Evolutionary conservation across 2,113 vertebrate genomes (phyloP), one percentile per base, ranked within the genome.

Genomic region (Nothobranchius kuhntae): DNA sequence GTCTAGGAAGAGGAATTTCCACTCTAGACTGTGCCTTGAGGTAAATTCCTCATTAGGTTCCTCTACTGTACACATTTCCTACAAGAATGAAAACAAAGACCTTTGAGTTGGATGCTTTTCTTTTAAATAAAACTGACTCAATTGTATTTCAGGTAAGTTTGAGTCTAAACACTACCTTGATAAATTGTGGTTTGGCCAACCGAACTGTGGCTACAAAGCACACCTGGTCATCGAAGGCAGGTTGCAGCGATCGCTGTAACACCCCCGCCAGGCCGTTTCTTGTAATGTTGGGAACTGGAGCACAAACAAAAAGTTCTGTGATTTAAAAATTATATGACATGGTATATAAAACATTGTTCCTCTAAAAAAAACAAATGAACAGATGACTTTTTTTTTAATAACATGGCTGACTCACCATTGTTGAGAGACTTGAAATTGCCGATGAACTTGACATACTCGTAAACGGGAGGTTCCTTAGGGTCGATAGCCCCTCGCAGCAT

Each of bases 31-130:
- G 93, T 99, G 97, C 82, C 97, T 94, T 35, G 97, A 99, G 62
- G 97, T 99, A 89, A 99, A 98, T 86, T 99, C 97, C 90, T 98
- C 97, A 77, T 98, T 98, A 66, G 95, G 96, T 86, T 99, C 97
- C 92, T 97, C 97, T 85, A 99, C 95, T 80, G 96, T 98, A 85
- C 98, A 98, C 97, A 99, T 98, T 92, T 99, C 98, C 98, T 99
- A 42, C 35, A 68, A 83, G 65, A 15, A 57, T 4, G 47, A 73
- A 68, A 73, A 51, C 6, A 26, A 42, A 17, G 53, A 54, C 13
- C 35, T 55, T 14, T 45, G 45, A 42, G 8, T 21, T 42, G 3
- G 3, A 17, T 3, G 45, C 1, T 51, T 1, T 7, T 10, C 17
- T 38, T 40, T 40, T 40, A 0, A 42, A 50, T 57, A 21, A 11